A percentile compares a stretch with the other conserved stretches of the same genome.
phyloP scores from a whole-genome alignment of 2,888 invertebrate species.

The Microctonus hyperodae region DNA sequence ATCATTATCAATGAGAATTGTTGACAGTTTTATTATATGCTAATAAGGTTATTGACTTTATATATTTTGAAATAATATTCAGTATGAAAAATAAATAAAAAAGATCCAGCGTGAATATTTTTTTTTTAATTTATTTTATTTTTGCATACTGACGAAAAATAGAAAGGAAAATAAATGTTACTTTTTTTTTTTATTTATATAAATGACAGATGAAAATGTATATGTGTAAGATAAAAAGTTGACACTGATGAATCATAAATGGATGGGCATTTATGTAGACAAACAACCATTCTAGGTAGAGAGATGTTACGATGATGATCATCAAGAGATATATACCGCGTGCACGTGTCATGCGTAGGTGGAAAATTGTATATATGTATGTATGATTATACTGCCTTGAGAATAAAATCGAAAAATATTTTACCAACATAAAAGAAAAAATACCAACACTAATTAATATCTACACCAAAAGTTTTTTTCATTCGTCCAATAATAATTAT shows the following conservation, averaged over 20 bases:
- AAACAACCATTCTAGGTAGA: neutral
- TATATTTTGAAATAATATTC: neutral
- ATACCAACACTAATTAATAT: neutral
- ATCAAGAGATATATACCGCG: neutral
- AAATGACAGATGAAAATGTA: neutral
- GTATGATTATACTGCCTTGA: neutral
- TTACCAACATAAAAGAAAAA: neutral
- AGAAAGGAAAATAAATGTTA: too few species aligned
- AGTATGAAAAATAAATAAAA: neutral
- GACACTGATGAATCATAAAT: neutral
- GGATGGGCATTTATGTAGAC: neutral
- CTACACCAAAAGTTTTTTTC: neutral
- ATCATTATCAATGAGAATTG: neutral
- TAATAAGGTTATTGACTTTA: neutral
- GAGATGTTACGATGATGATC: neutral
- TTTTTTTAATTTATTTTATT: too few species aligned
- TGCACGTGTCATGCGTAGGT: slow-evolving; percentile 15
- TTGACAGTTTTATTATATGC: neutral
- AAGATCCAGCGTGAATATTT: too few species aligned
- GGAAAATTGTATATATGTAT: neutral
- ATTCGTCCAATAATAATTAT: neutral
- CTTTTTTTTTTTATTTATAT: too few species aligned
- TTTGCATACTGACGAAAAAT: too few species aligned
- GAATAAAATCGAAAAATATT: neutral
- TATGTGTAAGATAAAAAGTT: neutral